These are phyloP conservation scores for Dendrolimus punctatus DNA, from an alignment of 1,140 invertebrate species.

Conservation along the genomic window DNA sequence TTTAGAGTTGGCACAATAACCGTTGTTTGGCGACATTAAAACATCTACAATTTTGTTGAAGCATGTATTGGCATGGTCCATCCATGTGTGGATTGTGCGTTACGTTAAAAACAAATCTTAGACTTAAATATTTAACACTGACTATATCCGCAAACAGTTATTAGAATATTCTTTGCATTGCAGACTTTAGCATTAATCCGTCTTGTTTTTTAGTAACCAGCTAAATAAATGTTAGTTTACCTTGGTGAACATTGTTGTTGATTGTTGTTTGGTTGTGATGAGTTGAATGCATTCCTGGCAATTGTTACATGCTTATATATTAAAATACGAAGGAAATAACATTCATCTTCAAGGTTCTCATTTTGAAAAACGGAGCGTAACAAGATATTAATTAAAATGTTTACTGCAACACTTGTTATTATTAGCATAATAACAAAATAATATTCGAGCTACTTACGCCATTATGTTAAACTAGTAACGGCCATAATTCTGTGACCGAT, in stretches of 20 bases:
- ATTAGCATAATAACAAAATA: slow-evolving; percentile 4
- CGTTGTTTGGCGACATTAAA: too few relatives aligned
- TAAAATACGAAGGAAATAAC: slow-evolving; percentile 19
- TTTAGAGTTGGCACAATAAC: too few relatives aligned
- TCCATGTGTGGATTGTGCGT: too few relatives aligned
- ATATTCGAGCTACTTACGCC: background rate
- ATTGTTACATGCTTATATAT: slow-evolving; percentile 26
- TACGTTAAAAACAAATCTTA: too few relatives aligned
- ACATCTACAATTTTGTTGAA: too few relatives aligned
- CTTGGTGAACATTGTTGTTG: slow-evolving; percentile 23
- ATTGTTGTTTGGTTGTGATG: slow-evolving; percentile 18
- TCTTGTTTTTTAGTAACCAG: background rate
- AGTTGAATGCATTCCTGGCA: slow-evolving; percentile 16
- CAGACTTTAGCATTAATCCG: background rate
- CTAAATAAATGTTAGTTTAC: slow-evolving; percentile 9
- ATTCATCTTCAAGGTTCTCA: slow-evolving; percentile 19
- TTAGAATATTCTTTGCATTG: background rate
- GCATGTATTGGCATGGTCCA: too few relatives aligned
- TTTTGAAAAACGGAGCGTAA: slow-evolving; percentile 25
- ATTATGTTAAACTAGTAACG: background rate
- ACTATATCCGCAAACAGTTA: too few relatives aligned
- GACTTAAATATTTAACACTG: too few relatives aligned
- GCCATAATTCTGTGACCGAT: background rate
- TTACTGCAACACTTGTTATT: slow-evolving; percentile 12
- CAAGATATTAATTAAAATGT: slow-evolving; percentile 17